Conservation (phyloP, 2,797 vertebrate species). For the Tangara arthus region DNA sequence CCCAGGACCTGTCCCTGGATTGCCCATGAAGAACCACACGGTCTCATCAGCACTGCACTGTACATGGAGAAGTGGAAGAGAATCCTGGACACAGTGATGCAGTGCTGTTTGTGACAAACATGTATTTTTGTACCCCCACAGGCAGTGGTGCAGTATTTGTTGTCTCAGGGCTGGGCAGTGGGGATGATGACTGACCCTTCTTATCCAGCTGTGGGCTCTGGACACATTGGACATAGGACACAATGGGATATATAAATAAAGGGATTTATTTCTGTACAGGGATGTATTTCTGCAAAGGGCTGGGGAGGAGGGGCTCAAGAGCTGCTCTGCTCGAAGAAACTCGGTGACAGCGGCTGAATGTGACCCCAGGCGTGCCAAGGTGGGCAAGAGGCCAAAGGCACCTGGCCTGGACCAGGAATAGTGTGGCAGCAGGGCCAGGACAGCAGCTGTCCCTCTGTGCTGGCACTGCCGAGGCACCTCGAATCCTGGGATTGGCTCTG, state of each 20-base stretch:
- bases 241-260: background rate
- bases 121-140: background rate
- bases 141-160: background rate
- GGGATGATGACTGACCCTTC: background rate
- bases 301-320: background rate
- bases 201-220: background rate
- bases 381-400: background rate
- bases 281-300: background rate
- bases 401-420: background rate
- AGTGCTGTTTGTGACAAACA: background rate
- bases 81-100: background rate
- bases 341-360: accelerated
- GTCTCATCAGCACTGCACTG: background rate
- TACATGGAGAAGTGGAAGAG: background rate
- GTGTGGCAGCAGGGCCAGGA: background rate
- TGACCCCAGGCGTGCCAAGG: background rate
- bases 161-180: background rate
- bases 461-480: background rate
- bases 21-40: background rate
- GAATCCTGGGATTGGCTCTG: too few species aligned
- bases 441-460: background rate
- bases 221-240: background rate
- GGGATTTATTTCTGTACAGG: background rate
- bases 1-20: background rate
- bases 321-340: background rate